Conservation (phyloP, 1,140 invertebrate genomes). For the Dendroctonus ponderosae region DNA sequence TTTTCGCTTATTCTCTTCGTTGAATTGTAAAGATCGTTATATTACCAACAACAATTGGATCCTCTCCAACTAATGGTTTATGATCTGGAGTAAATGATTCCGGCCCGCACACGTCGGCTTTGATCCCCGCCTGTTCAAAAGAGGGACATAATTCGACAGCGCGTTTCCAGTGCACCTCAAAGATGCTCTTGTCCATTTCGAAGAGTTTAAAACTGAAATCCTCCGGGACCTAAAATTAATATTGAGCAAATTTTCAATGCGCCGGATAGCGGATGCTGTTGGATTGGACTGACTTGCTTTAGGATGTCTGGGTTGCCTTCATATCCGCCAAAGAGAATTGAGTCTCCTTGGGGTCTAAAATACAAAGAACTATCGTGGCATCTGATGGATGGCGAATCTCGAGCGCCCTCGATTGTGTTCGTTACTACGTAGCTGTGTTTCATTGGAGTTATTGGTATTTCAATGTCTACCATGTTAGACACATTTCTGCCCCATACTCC, state of each 20-base stretch:
- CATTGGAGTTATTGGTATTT: constrained; percentile 76
- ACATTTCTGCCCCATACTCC: constrained; percentile 79
- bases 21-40: too few relatives aligned
- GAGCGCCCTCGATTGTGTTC: constrained; percentile 70
- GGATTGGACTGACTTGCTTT: constrained; percentile 59
- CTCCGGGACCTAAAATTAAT: constrained; percentile 59
- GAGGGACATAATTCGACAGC: constrained; percentile 72
- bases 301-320: constrained; percentile 80
- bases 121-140: constrained; percentile 73
- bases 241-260: background rate
- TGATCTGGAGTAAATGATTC: constrained; percentile 90
- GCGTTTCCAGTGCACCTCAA: constrained; percentile 70
- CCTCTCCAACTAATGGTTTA: constrained; percentile 78
- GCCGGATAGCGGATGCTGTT: too few relatives aligned
- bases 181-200: constrained; percentile 83
- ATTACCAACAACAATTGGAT: constrained; percentile 58
- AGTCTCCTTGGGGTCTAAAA: constrained; percentile 78
- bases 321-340: constrained; percentile 82
- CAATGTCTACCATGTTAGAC: constrained; percentile 67
- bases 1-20: too few relatives aligned
- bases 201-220: constrained; percentile 81
- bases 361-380: constrained; percentile 85
- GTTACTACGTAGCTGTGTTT: constrained; percentile 87
- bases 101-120: constrained; percentile 79
- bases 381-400: constrained; percentile 74